These are phyloP conservation scores for Dendrophyllia cribrosa DNA, from an alignment of 64 coral and sea anemone genomes.

Conservation along the genomic window DNA sequence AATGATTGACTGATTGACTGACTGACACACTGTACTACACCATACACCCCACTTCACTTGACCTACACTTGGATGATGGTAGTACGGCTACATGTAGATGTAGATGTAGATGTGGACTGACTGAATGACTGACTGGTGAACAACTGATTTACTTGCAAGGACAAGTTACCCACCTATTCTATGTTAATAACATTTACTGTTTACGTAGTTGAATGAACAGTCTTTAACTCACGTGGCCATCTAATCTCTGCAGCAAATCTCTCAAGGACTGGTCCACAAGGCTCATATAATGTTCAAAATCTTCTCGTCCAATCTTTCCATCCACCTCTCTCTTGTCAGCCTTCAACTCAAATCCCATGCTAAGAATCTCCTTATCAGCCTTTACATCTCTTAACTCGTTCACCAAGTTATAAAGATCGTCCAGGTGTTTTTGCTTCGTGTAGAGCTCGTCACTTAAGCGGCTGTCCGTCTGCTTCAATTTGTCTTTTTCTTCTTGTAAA, in stretches of 20 bases:
- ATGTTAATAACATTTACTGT: background rate
- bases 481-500: conserved; percentile 90
- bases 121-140: background rate
- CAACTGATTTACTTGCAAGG: background rate
- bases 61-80: too few relatives aligned
- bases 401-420: conserved; percentile 77
- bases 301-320: conserved; percentile 81
- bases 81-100: too few relatives aligned
- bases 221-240: conserved; percentile 75
- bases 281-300: conserved; percentile 92
- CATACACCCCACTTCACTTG: too few relatives aligned
- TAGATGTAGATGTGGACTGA: background rate
- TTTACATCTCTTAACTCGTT: conserved; percentile 81
- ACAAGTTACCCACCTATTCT: background rate
- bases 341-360: conserved; percentile 77
- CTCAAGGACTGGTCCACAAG: conserved; percentile 92
- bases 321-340: conserved; percentile 87
- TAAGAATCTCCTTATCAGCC: conserved; percentile 83
- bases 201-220: background rate
- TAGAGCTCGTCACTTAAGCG: conserved; percentile 67
- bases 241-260: conserved; percentile 87
- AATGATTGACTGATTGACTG: too few relatives aligned
- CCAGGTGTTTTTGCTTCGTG: conserved; percentile 76
- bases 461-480: conserved; percentile 68
- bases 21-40: too few relatives aligned